phyloP scores from a whole-genome alignment of 2,113 vertebrate species.

The Dissostichus mawsoni region DNA sequence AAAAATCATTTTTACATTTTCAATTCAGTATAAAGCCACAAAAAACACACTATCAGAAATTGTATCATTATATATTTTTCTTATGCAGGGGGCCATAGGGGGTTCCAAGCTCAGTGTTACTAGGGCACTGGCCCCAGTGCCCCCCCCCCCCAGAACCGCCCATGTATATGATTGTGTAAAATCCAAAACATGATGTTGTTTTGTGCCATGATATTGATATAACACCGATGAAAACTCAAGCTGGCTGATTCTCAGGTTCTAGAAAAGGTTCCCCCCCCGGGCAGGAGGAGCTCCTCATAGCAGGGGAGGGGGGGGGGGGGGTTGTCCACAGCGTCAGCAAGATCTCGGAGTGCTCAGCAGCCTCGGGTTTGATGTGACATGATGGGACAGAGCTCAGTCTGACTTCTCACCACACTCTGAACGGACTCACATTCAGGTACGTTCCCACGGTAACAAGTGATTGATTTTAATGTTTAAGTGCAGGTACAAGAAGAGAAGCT shows the following conservation, averaged over 20 bases:
- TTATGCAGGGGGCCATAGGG: too few relatives aligned
- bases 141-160: too few relatives aligned
- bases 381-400: constrained; percentile 34
- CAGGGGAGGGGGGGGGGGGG: background rate
- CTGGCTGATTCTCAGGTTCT: background rate
- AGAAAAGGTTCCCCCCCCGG: background rate
- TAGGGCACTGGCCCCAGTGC: too few relatives aligned
- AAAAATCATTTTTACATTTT: too few relatives aligned
- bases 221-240: too few relatives aligned
- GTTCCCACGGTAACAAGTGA: background rate
- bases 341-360: background rate
- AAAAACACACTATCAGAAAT: too few relatives aligned
- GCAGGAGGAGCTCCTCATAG: background rate
- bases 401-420: constrained; percentile 8
- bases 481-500: background rate
- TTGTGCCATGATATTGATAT: background rate
- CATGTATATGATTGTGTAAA: background rate
- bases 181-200: background rate
- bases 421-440: constrained; percentile 50
- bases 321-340: background rate
- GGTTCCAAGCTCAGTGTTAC: too few relatives aligned
- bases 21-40: too few relatives aligned
- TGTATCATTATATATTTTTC: too few relatives aligned
- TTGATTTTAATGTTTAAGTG: background rate
- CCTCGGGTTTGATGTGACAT: constrained; percentile 1